phyloP scores from a whole-genome alignment of 2,888 invertebrate species.

The Ectobius pallidus region DNA sequence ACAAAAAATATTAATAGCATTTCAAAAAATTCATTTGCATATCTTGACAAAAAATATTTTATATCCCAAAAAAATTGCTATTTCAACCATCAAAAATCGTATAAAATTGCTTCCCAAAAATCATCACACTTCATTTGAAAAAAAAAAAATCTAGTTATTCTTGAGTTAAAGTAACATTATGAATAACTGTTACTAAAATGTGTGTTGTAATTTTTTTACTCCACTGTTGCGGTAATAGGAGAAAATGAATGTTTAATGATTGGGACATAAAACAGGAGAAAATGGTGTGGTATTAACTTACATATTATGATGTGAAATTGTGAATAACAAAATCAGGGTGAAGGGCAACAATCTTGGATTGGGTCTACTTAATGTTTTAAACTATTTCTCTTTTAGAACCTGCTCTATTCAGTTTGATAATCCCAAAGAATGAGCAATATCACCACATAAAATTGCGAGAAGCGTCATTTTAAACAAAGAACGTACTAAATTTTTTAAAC shows the following conservation, averaged over 20 bases:
- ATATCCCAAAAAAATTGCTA: constrained; percentile 5
- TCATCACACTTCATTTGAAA: constrained; percentile 9
- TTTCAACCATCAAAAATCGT: constrained; percentile 4
- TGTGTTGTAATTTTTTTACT: constrained; percentile 28
- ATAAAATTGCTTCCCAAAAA: constrained; percentile 18
- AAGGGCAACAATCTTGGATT: constrained; percentile 19
- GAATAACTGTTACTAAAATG: constrained; percentile 16
- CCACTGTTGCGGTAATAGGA: constrained; percentile 27
- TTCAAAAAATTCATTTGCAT: constrained; percentile 38
- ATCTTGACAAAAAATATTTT: constrained; percentile 31
- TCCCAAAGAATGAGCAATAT: neutral
- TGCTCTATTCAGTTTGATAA: neutral
- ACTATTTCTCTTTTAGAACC: neutral
- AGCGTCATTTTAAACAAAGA: no score
- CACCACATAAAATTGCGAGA: neutral
- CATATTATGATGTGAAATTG: neutral
- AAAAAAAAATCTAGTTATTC: constrained; percentile 13
- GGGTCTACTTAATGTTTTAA: constrained; percentile 15
- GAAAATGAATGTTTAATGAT: constrained; percentile 21
- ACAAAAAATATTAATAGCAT: constrained; percentile 39
- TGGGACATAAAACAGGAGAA: constrained; percentile 1
- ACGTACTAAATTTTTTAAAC: no score
- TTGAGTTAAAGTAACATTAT: constrained; percentile 1
- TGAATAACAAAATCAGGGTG: constrained; percentile 5
- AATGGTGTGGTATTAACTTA: neutral